Evolutionary conservation across 1,140 invertebrate genomes (phyloP).

Genomic region (Camponotus vicinus): DNA sequence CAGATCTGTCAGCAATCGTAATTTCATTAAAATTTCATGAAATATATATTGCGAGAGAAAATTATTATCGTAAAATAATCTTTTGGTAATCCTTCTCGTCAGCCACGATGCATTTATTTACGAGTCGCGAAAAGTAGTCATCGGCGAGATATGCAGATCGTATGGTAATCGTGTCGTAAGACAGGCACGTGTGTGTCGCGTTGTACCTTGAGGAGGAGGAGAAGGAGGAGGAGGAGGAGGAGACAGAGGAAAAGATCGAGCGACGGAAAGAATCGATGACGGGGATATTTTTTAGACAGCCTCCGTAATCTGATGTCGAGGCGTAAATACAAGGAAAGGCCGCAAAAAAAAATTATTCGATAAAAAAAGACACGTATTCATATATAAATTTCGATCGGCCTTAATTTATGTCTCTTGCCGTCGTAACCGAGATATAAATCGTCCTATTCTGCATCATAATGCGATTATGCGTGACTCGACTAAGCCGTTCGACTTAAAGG

Average conservation of each 20-base stretch:
- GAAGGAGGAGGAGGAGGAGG: constrained; percentile 20
- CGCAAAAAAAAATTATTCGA: constrained; percentile 9
- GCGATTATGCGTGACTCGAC: background rate
- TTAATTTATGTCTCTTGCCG: background rate
- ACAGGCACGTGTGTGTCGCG: constrained; percentile 80
- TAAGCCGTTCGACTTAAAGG: constrained; percentile 5
- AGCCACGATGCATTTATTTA: constrained; percentile 73
- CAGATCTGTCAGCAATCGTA: background rate
- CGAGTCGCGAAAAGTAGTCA: constrained; percentile 76
- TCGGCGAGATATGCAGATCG: constrained; percentile 83
- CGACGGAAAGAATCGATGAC: constrained; percentile 3
- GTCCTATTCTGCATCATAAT: background rate
- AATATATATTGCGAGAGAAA: background rate
- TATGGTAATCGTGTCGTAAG: constrained; percentile 82
- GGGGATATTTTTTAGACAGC: background rate
- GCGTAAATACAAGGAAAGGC: background rate
- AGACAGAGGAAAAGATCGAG: constrained; percentile 41
- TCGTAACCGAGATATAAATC: constrained; percentile 33
- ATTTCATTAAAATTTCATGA: constrained; percentile 2
- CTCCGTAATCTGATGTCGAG: background rate
- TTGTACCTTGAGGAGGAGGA: constrained; percentile 65
- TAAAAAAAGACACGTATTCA: constrained; percentile 15
- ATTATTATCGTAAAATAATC: background rate
- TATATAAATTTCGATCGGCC: constrained; percentile 28
- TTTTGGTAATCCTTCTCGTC: constrained; percentile 35